Base-by-base conservation (phyloP, 2,113 vertebrate species). In the Gallinago undulata region DNA sequence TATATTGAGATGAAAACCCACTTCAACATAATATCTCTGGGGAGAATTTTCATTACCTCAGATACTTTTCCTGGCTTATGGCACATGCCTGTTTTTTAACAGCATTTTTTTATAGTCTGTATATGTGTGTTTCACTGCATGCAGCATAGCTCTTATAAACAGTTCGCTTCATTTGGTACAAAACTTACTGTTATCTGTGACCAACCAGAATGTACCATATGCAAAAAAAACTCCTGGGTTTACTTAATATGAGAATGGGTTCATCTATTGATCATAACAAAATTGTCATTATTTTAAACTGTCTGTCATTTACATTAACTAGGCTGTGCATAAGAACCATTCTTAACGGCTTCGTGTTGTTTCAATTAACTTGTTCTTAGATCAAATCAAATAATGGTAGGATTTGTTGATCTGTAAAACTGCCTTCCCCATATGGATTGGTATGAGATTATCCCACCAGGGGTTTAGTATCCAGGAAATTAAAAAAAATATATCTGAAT, bases 371-470 rank as follows among this genome's bases (percentile, higher is more conserved):
- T 87, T 94, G 77, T 95, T 95, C 93, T 79, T 74, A 35, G 85
- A 89, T 89, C 87, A 92, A 97, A 97, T 97, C 93, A 96, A 94
- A 97, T 95, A 96, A 95, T 79, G 75, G 90, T 69, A 84, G 93
- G 92, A 95, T 97, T 96, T 96, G 87, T 75, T 86, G 79, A 90
- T 92, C 91, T 92, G 56, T 47, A 93, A 93, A 96, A 96, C 79
- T 87, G 37, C 76, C 85, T 96, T 94, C 47, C 91, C 90, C 93
- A 89, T 97, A 97, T 96, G 97, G 95, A 90, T 94, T 94, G 89
- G 82, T 84, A 96, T 74, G 89, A 95, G 97, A 98, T 98, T 97
- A 98, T 97, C 91, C 96, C 93, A 92, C 73, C 64, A 87, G 96
- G 81, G 77, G 91, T 93, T 96, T 96, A 92, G 86, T 94, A 96